A percentile compares a stretch with the other conserved stretches of the same genome.
phyloP scores from a whole-genome alignment of 2,797 vertebrate genomes.

The Gymnopithys bicolor region DNA sequence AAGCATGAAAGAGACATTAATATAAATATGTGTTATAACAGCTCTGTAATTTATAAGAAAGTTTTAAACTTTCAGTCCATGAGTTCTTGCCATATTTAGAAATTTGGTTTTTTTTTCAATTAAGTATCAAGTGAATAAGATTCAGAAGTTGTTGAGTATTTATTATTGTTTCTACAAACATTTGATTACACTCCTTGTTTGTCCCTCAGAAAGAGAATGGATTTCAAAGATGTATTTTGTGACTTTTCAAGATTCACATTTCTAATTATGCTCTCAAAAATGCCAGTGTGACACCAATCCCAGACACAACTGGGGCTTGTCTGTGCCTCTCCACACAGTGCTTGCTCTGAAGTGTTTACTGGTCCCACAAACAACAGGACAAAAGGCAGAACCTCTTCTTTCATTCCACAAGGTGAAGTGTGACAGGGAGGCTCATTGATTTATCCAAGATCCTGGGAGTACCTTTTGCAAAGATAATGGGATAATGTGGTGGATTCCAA shows the following conservation, averaged over 20 bases:
- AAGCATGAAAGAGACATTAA: not conserved
- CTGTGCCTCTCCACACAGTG: not conserved
- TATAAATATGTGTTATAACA: not conserved
- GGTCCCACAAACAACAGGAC: not conserved
- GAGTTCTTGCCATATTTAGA: not conserved
- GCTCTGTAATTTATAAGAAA: not conserved
- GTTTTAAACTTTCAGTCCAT: not conserved
- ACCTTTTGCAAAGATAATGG: not conserved
- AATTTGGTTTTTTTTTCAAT: not conserved
- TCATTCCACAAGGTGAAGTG: not conserved
- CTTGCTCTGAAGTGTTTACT: not conserved
- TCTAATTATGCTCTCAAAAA: not conserved
- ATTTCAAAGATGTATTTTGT: not conserved
- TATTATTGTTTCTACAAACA: slow-evolving; percentile 5
- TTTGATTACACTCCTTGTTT: not conserved
- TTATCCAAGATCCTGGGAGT: not conserved
- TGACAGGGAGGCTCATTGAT: not conserved
- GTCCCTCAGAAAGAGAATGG: not conserved
- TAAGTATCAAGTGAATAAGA: not conserved
- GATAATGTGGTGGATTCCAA: slow-evolving; percentile 8
- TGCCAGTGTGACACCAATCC: not conserved
- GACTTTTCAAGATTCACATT: not conserved
- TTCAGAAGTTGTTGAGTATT: not conserved
- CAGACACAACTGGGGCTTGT: not conserved
- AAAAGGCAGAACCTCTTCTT: not conserved